Evolutionary conservation across 2,888 invertebrate species (phyloP).

Genomic region (Zaprionus obscuricornis): DNA sequence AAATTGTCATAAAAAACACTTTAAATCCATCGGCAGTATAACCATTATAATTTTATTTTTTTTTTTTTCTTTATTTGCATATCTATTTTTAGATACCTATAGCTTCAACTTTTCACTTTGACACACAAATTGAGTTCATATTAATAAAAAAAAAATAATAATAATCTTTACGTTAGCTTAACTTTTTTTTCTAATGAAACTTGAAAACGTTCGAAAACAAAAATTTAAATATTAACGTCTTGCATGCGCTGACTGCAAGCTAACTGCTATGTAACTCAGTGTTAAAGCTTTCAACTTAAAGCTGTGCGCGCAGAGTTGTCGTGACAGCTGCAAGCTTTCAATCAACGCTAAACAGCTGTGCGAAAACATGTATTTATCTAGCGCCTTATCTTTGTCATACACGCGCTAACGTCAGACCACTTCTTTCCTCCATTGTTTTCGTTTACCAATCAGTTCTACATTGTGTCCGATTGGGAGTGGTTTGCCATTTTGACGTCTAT

Average conservation of each 20-base stretch:
- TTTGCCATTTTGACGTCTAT: conserved; percentile 48
- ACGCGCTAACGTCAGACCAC: conserved; percentile 43
- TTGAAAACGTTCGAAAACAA: not conserved
- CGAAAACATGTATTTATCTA: conserved; percentile 66
- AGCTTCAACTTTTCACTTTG: conserved; percentile 56
- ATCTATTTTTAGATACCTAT: conserved; percentile 21
- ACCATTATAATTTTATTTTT: conserved; percentile 49
- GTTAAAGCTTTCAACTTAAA: conserved; percentile 16
- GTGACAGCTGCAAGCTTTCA: conserved; percentile 31
- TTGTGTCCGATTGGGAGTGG: conserved; percentile 61
- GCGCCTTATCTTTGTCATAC: conserved; percentile 45
- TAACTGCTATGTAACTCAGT: conserved; percentile 18
- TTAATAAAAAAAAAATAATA: not conserved
- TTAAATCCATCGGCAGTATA: not conserved
- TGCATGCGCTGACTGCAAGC: not conserved
- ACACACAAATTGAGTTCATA: conserved; percentile 14
- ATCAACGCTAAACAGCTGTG: conserved; percentile 48
- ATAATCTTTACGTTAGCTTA: too few relatives aligned
- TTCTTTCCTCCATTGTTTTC: conserved; percentile 49
- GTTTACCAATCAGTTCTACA: conserved; percentile 58
- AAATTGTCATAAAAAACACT: conserved; percentile 31
- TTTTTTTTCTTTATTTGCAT: conserved; percentile 56
- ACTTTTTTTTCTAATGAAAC: too few relatives aligned
- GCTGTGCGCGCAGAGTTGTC: conserved; percentile 37
- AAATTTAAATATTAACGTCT: conserved; percentile 29